Evolutionary conservation across 1,140 invertebrate genomes (phyloP).

Genomic region (Bombus turneri): DNA sequence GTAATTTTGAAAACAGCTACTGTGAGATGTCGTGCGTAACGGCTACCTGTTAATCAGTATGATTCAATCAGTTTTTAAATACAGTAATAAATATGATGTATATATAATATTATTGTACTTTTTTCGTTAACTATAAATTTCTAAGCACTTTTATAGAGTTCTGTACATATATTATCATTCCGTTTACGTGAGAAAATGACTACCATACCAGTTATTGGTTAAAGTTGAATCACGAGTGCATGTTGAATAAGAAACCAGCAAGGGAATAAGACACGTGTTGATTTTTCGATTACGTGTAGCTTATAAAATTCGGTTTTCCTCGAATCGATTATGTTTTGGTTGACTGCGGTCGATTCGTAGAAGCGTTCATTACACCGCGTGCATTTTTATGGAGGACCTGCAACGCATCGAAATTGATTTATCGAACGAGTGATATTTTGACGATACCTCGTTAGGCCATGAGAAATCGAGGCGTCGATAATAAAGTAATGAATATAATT

Average conservation of each 20-base stretch:
- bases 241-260: background rate
- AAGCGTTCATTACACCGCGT: background rate
- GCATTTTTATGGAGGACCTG: conserved; percentile 8
- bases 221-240: background rate
- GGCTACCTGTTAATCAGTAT: background rate
- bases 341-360: background rate
- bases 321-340: background rate
- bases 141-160: background rate
- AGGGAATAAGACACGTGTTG: background rate
- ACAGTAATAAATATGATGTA: background rate
- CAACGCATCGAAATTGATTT: conserved; percentile 9
- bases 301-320: conserved; percentile 6
- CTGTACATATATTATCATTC: background rate
- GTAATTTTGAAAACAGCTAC: background rate
- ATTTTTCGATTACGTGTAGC: background rate
- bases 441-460: background rate
- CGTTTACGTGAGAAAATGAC: no score
- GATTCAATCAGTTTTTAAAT: background rate
- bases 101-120: background rate
- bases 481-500: background rate
- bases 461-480: background rate
- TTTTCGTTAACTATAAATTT: background rate
- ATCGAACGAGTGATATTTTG: background rate
- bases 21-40: background rate
- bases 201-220: background rate